Evolutionary conservation across 2,888 invertebrate genomes (phyloP).

Genomic region (Acleris sparsana): DNA sequence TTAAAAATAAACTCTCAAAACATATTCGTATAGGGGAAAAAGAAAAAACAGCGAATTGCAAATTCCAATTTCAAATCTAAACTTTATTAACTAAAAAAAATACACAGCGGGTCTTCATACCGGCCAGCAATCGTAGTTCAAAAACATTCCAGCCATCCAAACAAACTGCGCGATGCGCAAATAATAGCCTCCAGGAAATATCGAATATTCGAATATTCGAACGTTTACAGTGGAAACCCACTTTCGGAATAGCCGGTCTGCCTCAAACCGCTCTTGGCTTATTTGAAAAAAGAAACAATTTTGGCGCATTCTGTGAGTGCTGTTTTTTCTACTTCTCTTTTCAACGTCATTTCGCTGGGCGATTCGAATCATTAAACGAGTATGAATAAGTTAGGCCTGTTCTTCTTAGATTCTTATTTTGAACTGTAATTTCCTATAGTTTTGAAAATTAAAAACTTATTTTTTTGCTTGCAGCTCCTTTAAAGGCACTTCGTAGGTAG

Average conservation of each 20-base stretch:
- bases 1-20: conserved; percentile 20
- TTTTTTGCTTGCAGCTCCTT: too few relatives aligned
- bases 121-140: conserved; percentile 21
- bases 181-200: conserved; percentile 30
- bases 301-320: conserved; percentile 5
- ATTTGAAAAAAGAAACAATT: conserved; percentile 29
- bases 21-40: not conserved
- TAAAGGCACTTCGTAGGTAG: too few relatives aligned
- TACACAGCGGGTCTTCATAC: conserved; percentile 18
- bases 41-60: conserved; percentile 18
- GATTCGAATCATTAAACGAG: not conserved
- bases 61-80: conserved; percentile 26
- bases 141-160: conserved; percentile 25
- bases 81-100: conserved; percentile 9
- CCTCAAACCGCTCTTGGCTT: conserved; percentile 16
- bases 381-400: not conserved
- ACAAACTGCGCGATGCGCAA: conserved; percentile 31
- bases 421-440: too few relatives aligned
- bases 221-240: conserved; percentile 22
- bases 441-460: too few relatives aligned
- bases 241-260: conserved; percentile 24
- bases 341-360: not conserved
- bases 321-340: not conserved
- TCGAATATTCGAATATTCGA: conserved; percentile 24
- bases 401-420: too few relatives aligned